phyloP scores from a whole-genome alignment of 2,888 invertebrate genomes.

The Morpho deidamia region DNA sequence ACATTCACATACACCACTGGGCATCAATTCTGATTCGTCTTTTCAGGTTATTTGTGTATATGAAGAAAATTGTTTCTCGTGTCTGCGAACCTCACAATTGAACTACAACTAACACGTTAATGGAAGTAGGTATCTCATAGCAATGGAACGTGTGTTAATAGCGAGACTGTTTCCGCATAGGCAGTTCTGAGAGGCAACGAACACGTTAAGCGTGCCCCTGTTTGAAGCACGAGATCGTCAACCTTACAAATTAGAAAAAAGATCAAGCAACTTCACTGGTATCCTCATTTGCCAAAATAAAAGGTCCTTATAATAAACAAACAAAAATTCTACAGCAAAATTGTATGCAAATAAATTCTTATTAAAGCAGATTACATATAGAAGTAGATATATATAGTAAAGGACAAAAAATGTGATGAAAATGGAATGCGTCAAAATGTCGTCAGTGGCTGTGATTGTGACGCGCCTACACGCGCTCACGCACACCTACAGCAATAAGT shows the following conservation, averaged over 20 bases:
- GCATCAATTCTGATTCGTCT: slow-evolving; percentile 41
- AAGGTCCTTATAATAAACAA: not conserved
- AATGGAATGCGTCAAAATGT: slow-evolving; percentile 39
- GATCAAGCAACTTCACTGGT: slow-evolving; percentile 47
- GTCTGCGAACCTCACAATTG: slow-evolving; percentile 25
- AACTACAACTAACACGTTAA: slow-evolving; percentile 41
- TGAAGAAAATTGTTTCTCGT: slow-evolving; percentile 60
- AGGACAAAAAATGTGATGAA: slow-evolving; percentile 25
- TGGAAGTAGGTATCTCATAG: slow-evolving; percentile 67
- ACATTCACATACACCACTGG: slow-evolving; percentile 37
- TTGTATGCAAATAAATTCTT: slow-evolving; percentile 1
- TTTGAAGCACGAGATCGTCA: slow-evolving; percentile 73
- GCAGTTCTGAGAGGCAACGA: slow-evolving; percentile 65
- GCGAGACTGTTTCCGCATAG: slow-evolving; percentile 75
- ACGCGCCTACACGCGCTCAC: slow-evolving; percentile 59
- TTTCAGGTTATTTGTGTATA: slow-evolving; percentile 40
- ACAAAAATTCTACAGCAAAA: not conserved
- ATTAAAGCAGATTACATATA: slow-evolving; percentile 14
- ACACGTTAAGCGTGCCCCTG: slow-evolving; percentile 63
- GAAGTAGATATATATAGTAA: slow-evolving; percentile 6
- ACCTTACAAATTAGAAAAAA: slow-evolving; percentile 75
- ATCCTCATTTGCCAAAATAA: slow-evolving; percentile 16
- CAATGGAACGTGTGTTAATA: slow-evolving; percentile 73
- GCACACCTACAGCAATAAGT: slow-evolving; percentile 42
- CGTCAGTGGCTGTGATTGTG: slow-evolving; percentile 49